phyloP scores from a whole-genome alignment of 2,888 invertebrate species.

The Spisula subtruncata region DNA sequence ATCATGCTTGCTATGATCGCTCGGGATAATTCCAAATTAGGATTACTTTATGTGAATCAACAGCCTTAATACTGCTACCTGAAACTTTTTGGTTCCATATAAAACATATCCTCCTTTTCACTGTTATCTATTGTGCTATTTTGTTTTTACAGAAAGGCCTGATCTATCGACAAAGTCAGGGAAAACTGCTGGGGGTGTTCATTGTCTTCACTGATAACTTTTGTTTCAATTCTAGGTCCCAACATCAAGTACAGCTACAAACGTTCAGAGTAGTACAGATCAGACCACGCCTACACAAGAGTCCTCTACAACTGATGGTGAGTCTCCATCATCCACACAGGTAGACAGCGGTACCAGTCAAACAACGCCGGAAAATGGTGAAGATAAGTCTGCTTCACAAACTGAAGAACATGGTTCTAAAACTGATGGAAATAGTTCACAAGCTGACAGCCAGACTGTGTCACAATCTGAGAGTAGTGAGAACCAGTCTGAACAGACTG shows the following conservation, averaged over 20 bases:
- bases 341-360: background rate
- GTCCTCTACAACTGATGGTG: background rate
- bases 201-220: no score
- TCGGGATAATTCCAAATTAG: no score
- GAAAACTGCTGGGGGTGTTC: no score
- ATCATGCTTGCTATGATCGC: no score
- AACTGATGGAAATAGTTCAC: background rate
- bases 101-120: no score
- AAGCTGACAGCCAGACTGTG: slow-evolving; percentile 14
- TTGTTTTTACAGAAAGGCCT: no score
- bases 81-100: no score
- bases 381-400: slow-evolving; percentile 7
- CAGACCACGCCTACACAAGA: background rate
- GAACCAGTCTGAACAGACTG: slow-evolving; percentile 55
- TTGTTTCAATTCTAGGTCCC: slow-evolving; percentile 16
- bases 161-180: no score
- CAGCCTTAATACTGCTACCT: no score
- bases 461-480: slow-evolving; percentile 42
- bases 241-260: background rate
- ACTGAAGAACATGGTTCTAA: slow-evolving; percentile 27
- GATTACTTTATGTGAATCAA: no score
- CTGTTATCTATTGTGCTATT: no score
- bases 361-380: background rate
- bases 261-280: background rate
- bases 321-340: background rate